Conservation (phyloP, 2,113 vertebrate species). For the Diglossa brunneiventris region DNA sequence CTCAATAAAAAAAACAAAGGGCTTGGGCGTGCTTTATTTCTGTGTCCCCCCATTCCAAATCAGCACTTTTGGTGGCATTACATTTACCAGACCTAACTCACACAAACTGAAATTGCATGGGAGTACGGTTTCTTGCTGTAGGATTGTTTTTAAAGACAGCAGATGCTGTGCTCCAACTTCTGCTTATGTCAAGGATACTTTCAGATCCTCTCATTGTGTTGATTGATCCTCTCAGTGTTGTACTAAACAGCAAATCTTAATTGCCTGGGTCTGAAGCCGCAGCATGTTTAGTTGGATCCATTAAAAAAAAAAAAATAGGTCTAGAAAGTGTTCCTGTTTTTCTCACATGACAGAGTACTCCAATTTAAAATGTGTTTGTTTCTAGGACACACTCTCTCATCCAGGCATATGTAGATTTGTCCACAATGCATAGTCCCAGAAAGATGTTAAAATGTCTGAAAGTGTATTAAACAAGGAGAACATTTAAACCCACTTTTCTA, state of each 20-base stretch:
- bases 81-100: neutral
- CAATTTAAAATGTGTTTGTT: neutral
- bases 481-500: neutral
- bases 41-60: neutral
- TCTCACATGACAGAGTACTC: neutral
- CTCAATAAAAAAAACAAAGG: accelerated
- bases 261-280: neutral
- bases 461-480: neutral
- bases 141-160: neutral
- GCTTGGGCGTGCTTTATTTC: accelerated
- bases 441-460: neutral
- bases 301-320: neutral
- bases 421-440: neutral
- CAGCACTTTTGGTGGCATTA: neutral
- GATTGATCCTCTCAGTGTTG: no score
- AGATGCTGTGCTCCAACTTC: neutral
- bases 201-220: neutral
- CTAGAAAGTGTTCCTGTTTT: neutral
- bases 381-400: neutral
- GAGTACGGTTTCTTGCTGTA: neutral
- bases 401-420: neutral
- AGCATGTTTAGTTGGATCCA: neutral
- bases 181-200: neutral
- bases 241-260: neutral
- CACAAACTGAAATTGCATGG: neutral